Base-by-base conservation (phyloP, 1,140 invertebrate genomes). In the Andricus grossulariae region DNA sequence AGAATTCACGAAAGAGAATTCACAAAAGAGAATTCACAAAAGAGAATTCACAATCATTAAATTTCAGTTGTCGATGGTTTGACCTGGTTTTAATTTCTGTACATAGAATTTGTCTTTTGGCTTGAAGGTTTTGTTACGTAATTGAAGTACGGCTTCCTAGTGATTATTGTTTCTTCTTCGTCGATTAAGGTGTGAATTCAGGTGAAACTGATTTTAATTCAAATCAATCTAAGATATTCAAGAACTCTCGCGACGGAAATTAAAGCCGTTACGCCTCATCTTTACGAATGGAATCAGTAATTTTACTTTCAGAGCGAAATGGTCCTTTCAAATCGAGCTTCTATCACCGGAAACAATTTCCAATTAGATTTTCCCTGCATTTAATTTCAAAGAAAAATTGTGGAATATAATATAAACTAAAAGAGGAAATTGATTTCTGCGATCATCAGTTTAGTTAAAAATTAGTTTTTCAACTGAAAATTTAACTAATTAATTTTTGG, bases 121-220 rank as follows among this genome's bases (percentile, higher is more conserved):
- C n/a, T n/a, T n/a, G n/a, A n/a, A n/a, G n/a, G n/a, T n/a, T n/a
- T n/a, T n/a, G n/a, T n/a, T n/a, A n/a, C n/a, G n/a, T n/a, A n/a
- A n/a, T n/a, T n/a, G n/a, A n/a, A n/a, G n/a, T n/a, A 32, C 4
- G 25, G 3, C 25, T 32, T 32, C 25, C 2, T 32, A 32, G 25
- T 32, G 4, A 32, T 32, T 32, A 32, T 32, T 32, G 25, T 32
- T 32, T 25, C 19, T 25, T 60, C 32, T 60, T 13, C 8, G 8
- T 60, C 21, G 25, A 66, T 39, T 4, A 39, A 32, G 4, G 21
- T 32, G 55, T 19, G 21, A 66, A 66, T 21, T 60, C 25, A 39
- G 15, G 57, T 39, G 25, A 66, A 66, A 66, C 13, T 66, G 57
- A 66, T 66, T 66, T 66, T 66, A 66, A 66, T 66, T 66, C 25